Conservation (phyloP, 2,888 invertebrate species). For the Noctua janthina region DNA sequence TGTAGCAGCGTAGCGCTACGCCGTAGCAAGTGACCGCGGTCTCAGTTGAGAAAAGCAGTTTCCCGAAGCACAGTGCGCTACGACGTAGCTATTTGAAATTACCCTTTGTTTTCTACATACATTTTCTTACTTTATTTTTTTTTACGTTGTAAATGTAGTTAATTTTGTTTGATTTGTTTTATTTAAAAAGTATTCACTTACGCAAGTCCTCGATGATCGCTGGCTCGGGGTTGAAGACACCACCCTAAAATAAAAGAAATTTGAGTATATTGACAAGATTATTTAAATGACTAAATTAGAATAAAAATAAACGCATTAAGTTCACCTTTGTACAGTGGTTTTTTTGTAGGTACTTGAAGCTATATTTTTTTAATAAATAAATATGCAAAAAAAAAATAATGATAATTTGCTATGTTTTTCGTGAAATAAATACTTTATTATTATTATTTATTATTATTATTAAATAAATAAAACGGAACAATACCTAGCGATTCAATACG, state of each 20-base stretch:
- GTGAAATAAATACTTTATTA: too few species aligned
- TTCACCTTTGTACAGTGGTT: too few species aligned
- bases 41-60: not conserved
- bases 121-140: not conserved
- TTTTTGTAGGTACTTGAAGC: too few species aligned
- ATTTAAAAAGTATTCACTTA: conserved; percentile 33
- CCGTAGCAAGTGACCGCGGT: not conserved
- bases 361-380: too few species aligned
- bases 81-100: conserved; percentile 18
- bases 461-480: not conserved
- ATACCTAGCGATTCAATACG: not conserved
- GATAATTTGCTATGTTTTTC: too few species aligned
- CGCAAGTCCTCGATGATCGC: conserved; percentile 62
- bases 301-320: not conserved
- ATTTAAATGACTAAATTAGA: not conserved
- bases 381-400: too few species aligned
- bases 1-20: conserved; percentile 30
- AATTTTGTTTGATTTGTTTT: not conserved
- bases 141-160: not conserved
- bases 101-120: not conserved
- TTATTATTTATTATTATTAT: too few species aligned
- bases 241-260: conserved; percentile 50
- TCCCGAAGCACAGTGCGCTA: not conserved
- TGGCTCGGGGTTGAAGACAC: conserved; percentile 33
- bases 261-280: not conserved